Evolutionary conservation across 2,797 vertebrate species (phyloP).

Genomic region (Xerus rutilus): DNA sequence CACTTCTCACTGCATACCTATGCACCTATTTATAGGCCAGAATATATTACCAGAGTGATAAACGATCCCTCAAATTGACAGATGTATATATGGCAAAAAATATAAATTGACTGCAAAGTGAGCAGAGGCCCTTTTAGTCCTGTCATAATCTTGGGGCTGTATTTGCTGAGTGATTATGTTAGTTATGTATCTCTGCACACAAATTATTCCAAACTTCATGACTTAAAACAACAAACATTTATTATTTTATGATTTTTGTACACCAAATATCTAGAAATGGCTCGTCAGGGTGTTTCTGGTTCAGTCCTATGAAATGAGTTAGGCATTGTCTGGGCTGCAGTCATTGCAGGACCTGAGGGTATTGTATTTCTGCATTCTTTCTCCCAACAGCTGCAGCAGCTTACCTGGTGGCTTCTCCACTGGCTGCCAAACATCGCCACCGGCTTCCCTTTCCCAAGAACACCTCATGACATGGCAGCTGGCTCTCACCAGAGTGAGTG

Average conservation of each 20-base stretch:
- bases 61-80: neutral
- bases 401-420: neutral
- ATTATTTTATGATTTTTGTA: neutral
- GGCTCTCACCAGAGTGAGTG: neutral
- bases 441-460: constrained; percentile 4
- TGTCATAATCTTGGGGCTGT: neutral
- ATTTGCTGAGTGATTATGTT: neutral
- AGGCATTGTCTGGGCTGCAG: neutral
- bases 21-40: neutral
- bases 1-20: neutral
- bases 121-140: neutral
- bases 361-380: neutral
- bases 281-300: neutral
- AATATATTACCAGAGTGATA: neutral
- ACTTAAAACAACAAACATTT: neutral
- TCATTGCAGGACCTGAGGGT: too few relatives aligned
- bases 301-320: neutral
- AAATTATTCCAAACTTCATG: neutral
- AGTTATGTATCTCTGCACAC: neutral
- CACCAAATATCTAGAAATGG: neutral
- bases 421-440: neutral
- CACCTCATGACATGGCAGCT: neutral
- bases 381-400: neutral
- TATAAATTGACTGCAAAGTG: neutral
- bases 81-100: neutral